A percentile compares a stretch with the other conserved stretches of the same genome.
phyloP scores from a whole-genome alignment of 2,113 vertebrate species.

The Gila orcuttii region DNA sequence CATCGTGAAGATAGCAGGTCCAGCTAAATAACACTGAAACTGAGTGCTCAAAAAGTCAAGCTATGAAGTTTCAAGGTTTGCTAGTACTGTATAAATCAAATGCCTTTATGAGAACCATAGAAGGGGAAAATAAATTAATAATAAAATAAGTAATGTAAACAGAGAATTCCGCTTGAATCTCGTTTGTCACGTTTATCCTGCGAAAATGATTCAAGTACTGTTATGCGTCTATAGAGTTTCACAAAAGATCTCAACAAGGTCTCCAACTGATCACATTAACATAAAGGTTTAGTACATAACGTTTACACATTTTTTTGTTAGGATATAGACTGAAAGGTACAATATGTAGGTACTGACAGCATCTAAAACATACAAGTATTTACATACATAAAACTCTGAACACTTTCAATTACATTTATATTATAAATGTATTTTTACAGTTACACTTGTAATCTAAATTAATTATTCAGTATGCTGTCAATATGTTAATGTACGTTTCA shows the following conservation, averaged over 20 bases:
- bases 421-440: neutral
- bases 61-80: neutral
- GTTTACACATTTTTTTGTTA: neutral
- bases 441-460: no score
- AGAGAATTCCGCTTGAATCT: neutral
- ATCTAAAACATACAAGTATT: neutral
- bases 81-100: neutral
- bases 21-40: slow-evolving; percentile 5
- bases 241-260: neutral
- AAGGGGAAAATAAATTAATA: neutral
- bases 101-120: neutral
- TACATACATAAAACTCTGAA: neutral
- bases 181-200: neutral
- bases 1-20: neutral
- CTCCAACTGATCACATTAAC: neutral
- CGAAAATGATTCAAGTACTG: neutral
- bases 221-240: neutral
- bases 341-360: neutral
- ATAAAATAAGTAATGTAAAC: neutral
- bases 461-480: neutral
- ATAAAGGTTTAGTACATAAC: neutral
- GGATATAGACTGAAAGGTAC: neutral
- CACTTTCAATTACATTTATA: neutral
- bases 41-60: neutral
- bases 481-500: neutral